These are phyloP conservation scores for Protophormia terraenovae DNA, from an alignment of 2,888 invertebrate genomes.

Conservation along the genomic window DNA sequence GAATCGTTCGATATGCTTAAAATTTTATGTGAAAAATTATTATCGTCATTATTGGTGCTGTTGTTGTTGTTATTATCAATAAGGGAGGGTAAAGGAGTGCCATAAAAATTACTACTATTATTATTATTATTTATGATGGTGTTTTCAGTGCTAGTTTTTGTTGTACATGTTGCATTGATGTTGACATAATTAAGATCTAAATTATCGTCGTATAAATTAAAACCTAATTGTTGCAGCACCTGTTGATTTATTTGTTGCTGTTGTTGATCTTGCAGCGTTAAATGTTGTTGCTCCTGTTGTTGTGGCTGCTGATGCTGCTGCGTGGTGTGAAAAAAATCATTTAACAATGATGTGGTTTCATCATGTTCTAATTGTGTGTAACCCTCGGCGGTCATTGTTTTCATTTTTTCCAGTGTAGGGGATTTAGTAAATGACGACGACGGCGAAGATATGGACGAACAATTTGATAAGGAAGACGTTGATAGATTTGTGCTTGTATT, in stretches of 20 bases:
- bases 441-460: slow-evolving; percentile 58
- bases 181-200: slow-evolving; percentile 70
- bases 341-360: slow-evolving; percentile 30
- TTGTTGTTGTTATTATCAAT: slow-evolving; percentile 34
- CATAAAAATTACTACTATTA: slow-evolving; percentile 42
- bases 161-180: slow-evolving; percentile 61
- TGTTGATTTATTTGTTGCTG: slow-evolving; percentile 74
- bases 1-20: slow-evolving; percentile 58
- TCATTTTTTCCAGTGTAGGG: slow-evolving; percentile 50
- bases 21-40: slow-evolving; percentile 51
- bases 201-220: slow-evolving; percentile 75
- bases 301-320: not conserved
- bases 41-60: slow-evolving; percentile 50
- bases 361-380: slow-evolving; percentile 22
- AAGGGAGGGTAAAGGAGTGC: slow-evolving; percentile 40
- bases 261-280: slow-evolving; percentile 47
- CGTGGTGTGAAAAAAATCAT: slow-evolving; percentile 25
- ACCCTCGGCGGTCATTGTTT: slow-evolving; percentile 20
- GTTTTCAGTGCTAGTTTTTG: slow-evolving; percentile 61
- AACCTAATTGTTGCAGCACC: slow-evolving; percentile 78
- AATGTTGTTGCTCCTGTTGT: slow-evolving; percentile 13
- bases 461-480: slow-evolving; percentile 66
- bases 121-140: slow-evolving; percentile 61
- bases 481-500: slow-evolving; percentile 56
- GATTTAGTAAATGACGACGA: slow-evolving; percentile 53